A percentile compares a stretch with the other conserved stretches of the same genome.
phyloP scores from a whole-genome alignment of 2,113 vertebrate species.

The Elephantulus edwardii region DNA sequence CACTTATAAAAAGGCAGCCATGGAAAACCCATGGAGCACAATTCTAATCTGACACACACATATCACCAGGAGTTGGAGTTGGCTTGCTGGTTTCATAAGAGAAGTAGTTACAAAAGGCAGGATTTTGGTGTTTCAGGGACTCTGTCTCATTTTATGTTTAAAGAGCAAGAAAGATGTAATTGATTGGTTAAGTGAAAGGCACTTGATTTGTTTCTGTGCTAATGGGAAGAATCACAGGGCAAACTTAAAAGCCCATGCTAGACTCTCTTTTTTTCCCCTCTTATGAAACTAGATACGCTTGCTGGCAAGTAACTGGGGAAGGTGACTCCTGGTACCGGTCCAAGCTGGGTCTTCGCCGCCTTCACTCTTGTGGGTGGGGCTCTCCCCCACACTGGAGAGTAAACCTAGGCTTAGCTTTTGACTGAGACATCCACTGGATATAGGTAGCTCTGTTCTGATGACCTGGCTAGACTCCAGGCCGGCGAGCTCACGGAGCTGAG shows the following conservation, averaged over 20 bases:
- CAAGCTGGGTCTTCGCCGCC: background rate
- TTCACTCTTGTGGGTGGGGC: background rate
- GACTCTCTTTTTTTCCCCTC: background rate
- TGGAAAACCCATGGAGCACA: background rate
- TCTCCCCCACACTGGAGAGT: background rate
- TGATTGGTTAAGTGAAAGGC: background rate
- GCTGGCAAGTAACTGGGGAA: background rate
- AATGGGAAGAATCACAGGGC: background rate
- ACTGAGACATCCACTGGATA: background rate
- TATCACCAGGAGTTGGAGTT: background rate
- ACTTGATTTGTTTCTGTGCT: background rate
- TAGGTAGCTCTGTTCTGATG: background rate
- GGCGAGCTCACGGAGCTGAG: background rate
- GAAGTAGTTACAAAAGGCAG: background rate
- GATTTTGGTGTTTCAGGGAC: background rate
- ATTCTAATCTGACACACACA: background rate
- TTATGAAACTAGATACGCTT: background rate
- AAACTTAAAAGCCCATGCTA: background rate
- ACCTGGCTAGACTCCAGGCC: slow-evolving; percentile 17
- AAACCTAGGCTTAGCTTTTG: background rate
- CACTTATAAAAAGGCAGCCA: background rate
- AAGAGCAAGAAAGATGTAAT: background rate
- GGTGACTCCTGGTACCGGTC: background rate
- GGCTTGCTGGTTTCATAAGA: background rate
- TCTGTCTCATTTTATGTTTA: background rate